phyloP scores from a whole-genome alignment of 2,113 vertebrate genomes.

The Spilogale gracilis region DNA sequence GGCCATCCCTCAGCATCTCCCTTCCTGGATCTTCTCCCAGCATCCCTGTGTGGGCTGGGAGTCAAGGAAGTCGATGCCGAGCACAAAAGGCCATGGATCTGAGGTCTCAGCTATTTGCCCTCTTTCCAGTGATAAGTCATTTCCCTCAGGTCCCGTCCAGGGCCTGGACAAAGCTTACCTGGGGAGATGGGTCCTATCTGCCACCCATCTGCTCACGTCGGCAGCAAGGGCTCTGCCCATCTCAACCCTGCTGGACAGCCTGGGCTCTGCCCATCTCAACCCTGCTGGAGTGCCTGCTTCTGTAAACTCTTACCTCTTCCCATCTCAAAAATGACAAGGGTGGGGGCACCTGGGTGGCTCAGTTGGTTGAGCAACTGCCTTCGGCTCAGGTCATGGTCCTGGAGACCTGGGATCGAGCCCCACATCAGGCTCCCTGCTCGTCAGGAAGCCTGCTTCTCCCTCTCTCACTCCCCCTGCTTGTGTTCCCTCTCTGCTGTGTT shows the following conservation, averaged over 20 bases:
- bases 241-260: neutral
- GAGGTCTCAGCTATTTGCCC: neutral
- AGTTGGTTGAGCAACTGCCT: too few relatives aligned
- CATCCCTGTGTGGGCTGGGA: neutral
- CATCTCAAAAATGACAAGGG: neutral
- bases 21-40: neutral
- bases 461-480: too few relatives aligned
- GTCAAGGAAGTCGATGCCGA: neutral
- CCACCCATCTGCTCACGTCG: neutral
- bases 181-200: neutral
- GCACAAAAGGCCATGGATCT: neutral
- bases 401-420: too few relatives aligned
- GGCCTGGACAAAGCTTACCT: neutral
- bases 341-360: too few relatives aligned
- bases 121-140: neutral
- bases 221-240: neutral
- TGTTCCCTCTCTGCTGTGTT: too few relatives aligned
- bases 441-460: too few relatives aligned
- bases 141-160: neutral
- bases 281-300: neutral
- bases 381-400: too few relatives aligned
- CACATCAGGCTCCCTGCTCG: too few relatives aligned
- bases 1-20: neutral
- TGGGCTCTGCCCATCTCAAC: neutral
- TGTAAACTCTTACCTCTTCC: neutral